These are phyloP conservation scores for Coenobita brevimanus DNA, from an alignment of 1,140 invertebrate species.

Conservation along the genomic window DNA sequence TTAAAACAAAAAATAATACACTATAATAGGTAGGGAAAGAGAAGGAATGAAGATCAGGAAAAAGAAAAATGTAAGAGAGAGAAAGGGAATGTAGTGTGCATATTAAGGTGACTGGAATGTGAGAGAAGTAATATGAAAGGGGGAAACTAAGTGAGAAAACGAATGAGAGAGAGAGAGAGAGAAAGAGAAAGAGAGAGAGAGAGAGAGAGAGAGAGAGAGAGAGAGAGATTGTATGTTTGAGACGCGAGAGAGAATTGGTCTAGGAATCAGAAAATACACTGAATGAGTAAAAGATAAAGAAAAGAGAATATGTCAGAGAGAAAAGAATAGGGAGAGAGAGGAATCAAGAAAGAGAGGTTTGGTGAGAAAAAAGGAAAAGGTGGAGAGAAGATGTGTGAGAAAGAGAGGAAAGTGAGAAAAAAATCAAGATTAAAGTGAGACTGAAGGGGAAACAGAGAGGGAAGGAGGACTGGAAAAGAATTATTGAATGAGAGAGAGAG, in stretches of 20 bases:
- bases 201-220: neutral
- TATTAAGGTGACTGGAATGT: neutral
- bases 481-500: neutral
- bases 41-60: neutral
- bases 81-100: neutral
- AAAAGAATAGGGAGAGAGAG: neutral
- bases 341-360: neutral
- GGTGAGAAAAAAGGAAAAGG: too few relatives aligned
- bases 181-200: neutral
- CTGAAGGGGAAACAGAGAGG: neutral
- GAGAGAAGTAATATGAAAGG: neutral
- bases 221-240: too few relatives aligned
- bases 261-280: too few relatives aligned
- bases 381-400: neutral
- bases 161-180: neutral
- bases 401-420: neutral
- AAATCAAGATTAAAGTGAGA: neutral
- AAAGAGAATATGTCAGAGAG: too few relatives aligned
- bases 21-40: neutral
- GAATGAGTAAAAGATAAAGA: too few relatives aligned
- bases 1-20: neutral
- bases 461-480: neutral
- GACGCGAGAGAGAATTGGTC: too few relatives aligned
- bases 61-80: conserved; percentile 7
- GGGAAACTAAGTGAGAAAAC: neutral